Percentiles rank a stretch among this genome's conserved stretches.
phyloP scores from a whole-genome alignment of 2,797 vertebrate genomes.

The Rhabdophis nuchalis region DNA sequence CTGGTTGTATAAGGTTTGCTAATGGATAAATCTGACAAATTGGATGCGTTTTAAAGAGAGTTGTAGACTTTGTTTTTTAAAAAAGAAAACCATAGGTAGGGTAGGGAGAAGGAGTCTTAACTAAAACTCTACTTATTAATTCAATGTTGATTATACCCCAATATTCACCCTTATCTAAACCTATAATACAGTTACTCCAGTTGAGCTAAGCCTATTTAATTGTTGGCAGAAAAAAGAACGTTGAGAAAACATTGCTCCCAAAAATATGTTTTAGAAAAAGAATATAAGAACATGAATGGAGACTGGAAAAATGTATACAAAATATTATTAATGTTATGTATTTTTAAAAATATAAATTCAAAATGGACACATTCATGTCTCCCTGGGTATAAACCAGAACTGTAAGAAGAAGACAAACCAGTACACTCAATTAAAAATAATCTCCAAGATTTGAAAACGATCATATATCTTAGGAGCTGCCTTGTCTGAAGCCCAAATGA shows the following conservation, averaged over 20 bases:
- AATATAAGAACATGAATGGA: background rate
- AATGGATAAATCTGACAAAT: background rate
- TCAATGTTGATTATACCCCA: background rate
- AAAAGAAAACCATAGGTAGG: background rate
- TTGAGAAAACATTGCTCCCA: background rate
- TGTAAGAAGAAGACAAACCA: background rate
- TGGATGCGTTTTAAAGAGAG: background rate
- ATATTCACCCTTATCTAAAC: background rate
- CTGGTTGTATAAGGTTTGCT: background rate
- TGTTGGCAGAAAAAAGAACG: background rate
- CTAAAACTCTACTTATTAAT: background rate
- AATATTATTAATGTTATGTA: background rate
- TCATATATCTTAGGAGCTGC: background rate
- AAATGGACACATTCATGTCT: background rate
- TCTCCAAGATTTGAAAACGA: background rate
- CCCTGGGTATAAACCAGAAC: background rate
- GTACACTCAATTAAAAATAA: background rate
- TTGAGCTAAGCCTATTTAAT: background rate
- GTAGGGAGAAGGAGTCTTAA: background rate
- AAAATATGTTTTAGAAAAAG: background rate
- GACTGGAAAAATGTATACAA: background rate
- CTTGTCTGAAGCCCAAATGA: background rate
- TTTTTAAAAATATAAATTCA: background rate
- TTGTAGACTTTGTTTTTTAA: background rate
- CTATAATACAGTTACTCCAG: background rate